phyloP scores from a whole-genome alignment of 2,113 vertebrate species.

The Hiodon tergisus region DNA sequence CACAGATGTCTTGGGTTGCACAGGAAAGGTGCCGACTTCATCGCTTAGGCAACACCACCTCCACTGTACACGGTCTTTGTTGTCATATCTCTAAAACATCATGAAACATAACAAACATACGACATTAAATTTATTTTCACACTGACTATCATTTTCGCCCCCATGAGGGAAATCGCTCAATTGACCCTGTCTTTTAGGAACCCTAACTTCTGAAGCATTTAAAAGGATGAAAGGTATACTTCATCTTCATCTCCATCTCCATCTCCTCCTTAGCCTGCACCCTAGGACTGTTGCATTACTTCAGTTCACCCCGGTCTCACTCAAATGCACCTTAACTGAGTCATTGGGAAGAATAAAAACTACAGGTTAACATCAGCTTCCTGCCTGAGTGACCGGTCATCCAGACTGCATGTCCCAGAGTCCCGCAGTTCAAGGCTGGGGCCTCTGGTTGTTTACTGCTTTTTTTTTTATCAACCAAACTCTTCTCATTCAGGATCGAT shows the following conservation, averaged over 20 bases:
- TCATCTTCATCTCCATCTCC: neutral
- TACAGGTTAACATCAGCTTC: slow-evolving; percentile 32
- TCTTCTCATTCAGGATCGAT: no score
- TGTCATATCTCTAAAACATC: slow-evolving; percentile 30
- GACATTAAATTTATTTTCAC: neutral
- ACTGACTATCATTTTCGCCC: neutral
- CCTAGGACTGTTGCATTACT: slow-evolving; percentile 7
- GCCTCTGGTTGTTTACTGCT: no score
- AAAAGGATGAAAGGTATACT: slow-evolving; percentile 4
- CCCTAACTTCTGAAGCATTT: slow-evolving; percentile 6
- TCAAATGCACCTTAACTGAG: slow-evolving; percentile 23
- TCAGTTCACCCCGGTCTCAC: slow-evolving; percentile 1
- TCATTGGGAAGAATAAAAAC: slow-evolving; percentile 22
- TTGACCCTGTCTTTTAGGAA: neutral
- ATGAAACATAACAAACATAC: neutral
- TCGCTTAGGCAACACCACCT: slow-evolving; percentile 34
- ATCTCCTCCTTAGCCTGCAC: neutral
- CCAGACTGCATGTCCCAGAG: slow-evolving; percentile 22
- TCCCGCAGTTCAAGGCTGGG: no score
- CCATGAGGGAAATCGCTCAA: neutral
- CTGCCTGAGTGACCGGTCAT: slow-evolving; percentile 31
- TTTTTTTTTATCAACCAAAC: no score
- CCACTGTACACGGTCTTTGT: slow-evolving; percentile 2
- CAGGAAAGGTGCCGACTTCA: slow-evolving; percentile 42
- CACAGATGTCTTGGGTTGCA: no score